Conservation (phyloP, 2,888 invertebrate species). For the Amaurobius ferox region DNA sequence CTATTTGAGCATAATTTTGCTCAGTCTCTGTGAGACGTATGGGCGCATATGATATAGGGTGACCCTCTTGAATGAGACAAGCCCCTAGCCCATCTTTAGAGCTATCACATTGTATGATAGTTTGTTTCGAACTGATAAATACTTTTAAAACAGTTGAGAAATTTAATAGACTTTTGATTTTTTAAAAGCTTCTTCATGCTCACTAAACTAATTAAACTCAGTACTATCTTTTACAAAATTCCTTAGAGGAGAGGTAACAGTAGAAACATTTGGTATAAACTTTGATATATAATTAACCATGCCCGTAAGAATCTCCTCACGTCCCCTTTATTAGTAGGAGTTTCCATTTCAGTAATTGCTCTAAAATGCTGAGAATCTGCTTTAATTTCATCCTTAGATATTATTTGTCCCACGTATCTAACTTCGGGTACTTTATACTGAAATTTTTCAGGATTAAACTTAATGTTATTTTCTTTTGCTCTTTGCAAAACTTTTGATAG, state of each 20-base stretch:
- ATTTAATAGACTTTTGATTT: no score
- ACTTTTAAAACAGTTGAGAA: no score
- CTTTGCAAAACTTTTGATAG: not conserved
- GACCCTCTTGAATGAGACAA: no score
- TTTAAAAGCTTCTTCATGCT: no score
- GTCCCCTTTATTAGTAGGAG: conserved; percentile 2
- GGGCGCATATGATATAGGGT: no score
- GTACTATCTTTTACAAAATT: no score
- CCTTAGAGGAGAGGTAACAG: not conserved
- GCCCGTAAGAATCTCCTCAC: conserved; percentile 13
- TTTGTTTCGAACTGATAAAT: no score
- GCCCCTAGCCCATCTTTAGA: no score
- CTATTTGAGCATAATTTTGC: no score
- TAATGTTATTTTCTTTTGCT: not conserved
- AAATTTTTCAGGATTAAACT: conserved; percentile 19
- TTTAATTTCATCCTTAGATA: conserved; percentile 19
- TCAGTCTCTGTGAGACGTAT: no score
- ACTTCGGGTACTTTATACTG: not conserved
- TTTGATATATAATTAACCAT: conserved; percentile 29
- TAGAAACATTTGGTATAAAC: conserved; percentile 28
- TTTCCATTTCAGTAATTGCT: conserved; percentile 15
- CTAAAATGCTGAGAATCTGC: not conserved
- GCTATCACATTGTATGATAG: no score
- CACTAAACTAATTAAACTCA: no score
- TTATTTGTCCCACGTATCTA: conserved; percentile 15